Evolutionary conservation across 2,797 vertebrate species (phyloP).

Genomic region (Tapera naevia): DNA sequence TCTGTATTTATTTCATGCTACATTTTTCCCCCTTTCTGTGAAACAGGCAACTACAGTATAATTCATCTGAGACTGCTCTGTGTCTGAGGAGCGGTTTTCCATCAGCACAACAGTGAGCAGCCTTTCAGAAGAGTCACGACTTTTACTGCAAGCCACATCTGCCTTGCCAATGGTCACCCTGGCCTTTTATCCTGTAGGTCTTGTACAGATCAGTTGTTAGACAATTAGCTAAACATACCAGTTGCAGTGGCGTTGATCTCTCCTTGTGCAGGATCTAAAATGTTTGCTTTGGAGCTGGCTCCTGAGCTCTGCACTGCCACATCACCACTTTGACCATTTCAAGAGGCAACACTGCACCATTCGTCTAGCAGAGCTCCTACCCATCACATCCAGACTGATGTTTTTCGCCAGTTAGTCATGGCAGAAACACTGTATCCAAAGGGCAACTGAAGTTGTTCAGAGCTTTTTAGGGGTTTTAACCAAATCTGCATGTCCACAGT

Average conservation of each 20-base stretch:
- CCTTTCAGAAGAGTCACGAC: neutral
- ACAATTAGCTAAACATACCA: neutral
- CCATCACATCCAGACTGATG: neutral
- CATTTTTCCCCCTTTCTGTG: fast-evolving
- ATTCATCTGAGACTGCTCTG: neutral
- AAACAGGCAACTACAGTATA: neutral
- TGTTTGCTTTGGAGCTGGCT: neutral
- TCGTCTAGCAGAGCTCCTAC: neutral
- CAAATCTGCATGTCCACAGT: neutral
- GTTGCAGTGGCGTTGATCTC: neutral
- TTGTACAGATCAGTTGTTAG: neutral
- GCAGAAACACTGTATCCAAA: neutral
- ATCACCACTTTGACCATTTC: fast-evolving
- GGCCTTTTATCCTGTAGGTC: neutral
- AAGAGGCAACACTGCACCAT: neutral
- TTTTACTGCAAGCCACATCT: neutral
- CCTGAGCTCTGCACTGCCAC: neutral
- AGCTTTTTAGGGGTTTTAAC: neutral
- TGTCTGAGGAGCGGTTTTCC: neutral
- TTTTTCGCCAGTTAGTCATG: neutral
- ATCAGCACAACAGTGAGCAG: neutral
- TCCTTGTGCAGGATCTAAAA: neutral
- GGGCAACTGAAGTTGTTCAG: neutral
- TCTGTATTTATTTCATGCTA: neutral
- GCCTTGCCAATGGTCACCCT: neutral